Evolutionary conservation across 1,140 invertebrate genomes (phyloP), one percentile per base, ranked within the genome.

Genomic region (Drosophila nigrodunni): DNA sequence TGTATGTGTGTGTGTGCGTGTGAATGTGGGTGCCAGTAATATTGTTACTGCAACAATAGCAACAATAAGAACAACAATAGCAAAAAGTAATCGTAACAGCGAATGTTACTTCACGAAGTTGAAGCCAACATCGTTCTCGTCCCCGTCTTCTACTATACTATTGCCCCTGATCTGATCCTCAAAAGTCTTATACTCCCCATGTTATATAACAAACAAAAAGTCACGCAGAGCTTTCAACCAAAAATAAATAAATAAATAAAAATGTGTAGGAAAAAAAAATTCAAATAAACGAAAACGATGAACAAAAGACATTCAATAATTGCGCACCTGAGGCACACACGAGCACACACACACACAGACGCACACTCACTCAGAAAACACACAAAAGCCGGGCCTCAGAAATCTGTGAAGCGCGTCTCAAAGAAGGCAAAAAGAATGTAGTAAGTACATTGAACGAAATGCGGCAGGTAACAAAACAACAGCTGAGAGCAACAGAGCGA

Each of bases 21-120:
- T 78, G 44, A 44, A 47, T 62, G 69, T 75, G 82, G 70, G 80
- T 78, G 74, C 68, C 64, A 89, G 86, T 89, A 89, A 89, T 89
- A 55, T 65, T 79, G 80, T 88, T 88, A 89, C 85, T 89, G 85
- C 85, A 89, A 85, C 85, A 89, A 89, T 80, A 78, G 78, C 68
- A 30, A 69, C 52, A 39, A 57, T 80, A 87, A 81, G 15, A 78
- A 39, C 52, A 83, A 34, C 67, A 75, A 69, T 41, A 49, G 15
- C 18, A 43, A 58, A 46, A 50, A 50, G 21, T 25, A 30, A 30
- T 50, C 49, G 49, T 50, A 52, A 52, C 49, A 55, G 50, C 59
- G 41, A 52, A n/a, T 57, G 57, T 67, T 43, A 78, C 62, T 69
- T 75, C 71, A 65, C 65, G 69, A 62, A 61, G 69, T 11, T 73